Base-by-base conservation (phyloP, 2,888 invertebrate genomes). In the Eristalinus aeneus region DNA sequence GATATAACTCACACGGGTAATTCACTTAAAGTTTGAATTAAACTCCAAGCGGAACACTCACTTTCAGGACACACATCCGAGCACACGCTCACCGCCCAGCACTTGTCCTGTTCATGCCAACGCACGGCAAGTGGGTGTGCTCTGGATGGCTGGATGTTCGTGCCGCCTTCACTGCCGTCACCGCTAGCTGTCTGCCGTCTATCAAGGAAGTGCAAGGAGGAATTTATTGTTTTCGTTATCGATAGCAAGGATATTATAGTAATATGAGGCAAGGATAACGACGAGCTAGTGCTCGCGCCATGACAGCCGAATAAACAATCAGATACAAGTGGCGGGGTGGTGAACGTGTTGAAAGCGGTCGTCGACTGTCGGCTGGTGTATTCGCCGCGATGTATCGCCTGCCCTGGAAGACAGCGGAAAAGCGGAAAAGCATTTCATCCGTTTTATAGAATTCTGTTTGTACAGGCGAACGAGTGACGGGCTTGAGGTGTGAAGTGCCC, bases 261-360 rank as follows among this genome's bases (percentile, higher is more conserved):
- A 60, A 69, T 81, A 76, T 74, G 85, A 68, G 75, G 71, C 76
- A 85, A 64, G 81, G 85, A 85, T 85, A 81, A 85, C 86, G 76
- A 85, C 58, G 79, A 84, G 65, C 65, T 56, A 77, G 60, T 54
- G 77, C 74, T 77, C 68, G 77, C 77, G 86, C 74, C 72, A 77
- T 86, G 86, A 86, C 86, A 86, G 86, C 86, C 86, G 86, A 86
- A 86, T 86, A 86, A 86, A 86, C 86, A 86, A 82, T 86, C 86
- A 82, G 77, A 82, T 86, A 78, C 71, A 71, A 82, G 82, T 71
- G 77, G 39, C 56, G 76, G 76, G 46, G 72, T 68, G 77, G 39
- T 56, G 76, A 69, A 72, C 22, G 53, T 67, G 56, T 36, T 53
- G 36, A 16, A 46, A 46, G 46, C 46, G 46, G 46, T 46, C 46